Evolutionary conservation across 1,140 invertebrate genomes (phyloP).

Genomic region (Hycleus phaleratus): DNA sequence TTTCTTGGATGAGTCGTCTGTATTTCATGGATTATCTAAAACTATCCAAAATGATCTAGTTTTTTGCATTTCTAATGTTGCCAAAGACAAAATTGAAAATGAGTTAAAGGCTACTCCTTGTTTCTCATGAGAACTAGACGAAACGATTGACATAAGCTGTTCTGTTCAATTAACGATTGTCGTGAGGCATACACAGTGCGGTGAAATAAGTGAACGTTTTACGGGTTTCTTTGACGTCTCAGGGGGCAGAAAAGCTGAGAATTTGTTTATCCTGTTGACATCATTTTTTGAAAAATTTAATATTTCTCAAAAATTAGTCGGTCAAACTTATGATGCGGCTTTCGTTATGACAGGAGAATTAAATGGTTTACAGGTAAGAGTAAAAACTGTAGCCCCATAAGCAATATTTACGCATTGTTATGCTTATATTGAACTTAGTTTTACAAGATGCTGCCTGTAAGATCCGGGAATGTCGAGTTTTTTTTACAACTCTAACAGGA

Average conservation of each 20-base stretch:
- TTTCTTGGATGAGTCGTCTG: too few species aligned
- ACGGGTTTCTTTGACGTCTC: slow-evolving; percentile 17
- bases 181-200: slow-evolving; percentile 16
- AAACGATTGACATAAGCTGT: slow-evolving; percentile 14
- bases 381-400: slow-evolving; percentile 25
- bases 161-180: slow-evolving; percentile 14
- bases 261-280: slow-evolving; percentile 22
- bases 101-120: slow-evolving; percentile 20
- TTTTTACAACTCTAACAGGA: slow-evolving; percentile 20
- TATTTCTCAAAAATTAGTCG: slow-evolving; percentile 31
- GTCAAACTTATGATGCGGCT: slow-evolving; percentile 34
- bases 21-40: slow-evolving; percentile 26
- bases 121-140: slow-evolving; percentile 19
- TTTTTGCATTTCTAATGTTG: slow-evolving; percentile 37
- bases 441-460: slow-evolving; percentile 25
- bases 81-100: slow-evolving; percentile 5
- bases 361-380: slow-evolving; percentile 29
- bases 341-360: slow-evolving; percentile 27
- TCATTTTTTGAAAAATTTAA: slow-evolving; percentile 14
- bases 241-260: slow-evolving; percentile 7
- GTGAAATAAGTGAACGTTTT: slow-evolving; percentile 24
- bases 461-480: slow-evolving; percentile 24
- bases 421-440: slow-evolving; percentile 34
- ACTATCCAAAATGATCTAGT: slow-evolving; percentile 31
- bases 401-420: slow-evolving; percentile 35